A percentile compares a stretch with the other conserved stretches of the same genome.
Conservation (phyloP, 2,113 vertebrate species). For the Amphiprion percula region DNA sequence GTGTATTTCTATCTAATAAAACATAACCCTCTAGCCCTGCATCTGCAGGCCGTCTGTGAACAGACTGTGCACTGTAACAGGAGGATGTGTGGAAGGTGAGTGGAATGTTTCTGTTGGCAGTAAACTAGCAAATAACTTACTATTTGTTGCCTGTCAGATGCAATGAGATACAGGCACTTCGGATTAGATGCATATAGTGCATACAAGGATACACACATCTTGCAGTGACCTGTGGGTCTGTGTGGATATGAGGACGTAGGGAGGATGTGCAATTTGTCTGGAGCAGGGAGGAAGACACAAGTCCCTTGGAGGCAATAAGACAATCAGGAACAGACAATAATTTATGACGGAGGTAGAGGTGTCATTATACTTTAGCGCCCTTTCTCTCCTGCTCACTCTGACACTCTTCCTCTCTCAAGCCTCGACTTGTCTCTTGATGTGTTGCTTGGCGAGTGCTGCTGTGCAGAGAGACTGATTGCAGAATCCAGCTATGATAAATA, state of each 20-base stretch:
- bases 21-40: slow-evolving; percentile 2
- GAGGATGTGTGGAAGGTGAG: slow-evolving; percentile 32
- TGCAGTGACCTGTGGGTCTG: slow-evolving; percentile 8
- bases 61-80: slow-evolving; percentile 36
- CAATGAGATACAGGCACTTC: slow-evolving; percentile 33
- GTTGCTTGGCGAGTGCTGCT: slow-evolving; percentile 77
- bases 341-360: slow-evolving; percentile 37
- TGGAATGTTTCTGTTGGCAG: slow-evolving; percentile 52
- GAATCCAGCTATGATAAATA: slow-evolving; percentile 80
- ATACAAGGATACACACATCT: slow-evolving; percentile 15
- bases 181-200: background rate
- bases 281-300: slow-evolving; percentile 24
- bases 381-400: slow-evolving; percentile 17
- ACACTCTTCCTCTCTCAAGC: slow-evolving; percentile 43
- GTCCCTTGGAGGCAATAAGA: slow-evolving; percentile 14
- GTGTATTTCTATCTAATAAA: background rate
- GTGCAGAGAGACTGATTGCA: slow-evolving; percentile 81
- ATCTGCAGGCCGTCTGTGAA: background rate
- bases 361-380: slow-evolving; percentile 21
- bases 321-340: slow-evolving; percentile 20
- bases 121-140: slow-evolving; percentile 38
- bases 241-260: background rate
- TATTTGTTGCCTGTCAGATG: slow-evolving; percentile 57
- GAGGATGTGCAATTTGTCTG: slow-evolving; percentile 25
- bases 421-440: slow-evolving; percentile 71